Percentiles rank a stretch among this genome's conserved stretches.
phyloP scores from a whole-genome alignment of 2,113 vertebrate species.

The Nyctibius bracteatus region DNA sequence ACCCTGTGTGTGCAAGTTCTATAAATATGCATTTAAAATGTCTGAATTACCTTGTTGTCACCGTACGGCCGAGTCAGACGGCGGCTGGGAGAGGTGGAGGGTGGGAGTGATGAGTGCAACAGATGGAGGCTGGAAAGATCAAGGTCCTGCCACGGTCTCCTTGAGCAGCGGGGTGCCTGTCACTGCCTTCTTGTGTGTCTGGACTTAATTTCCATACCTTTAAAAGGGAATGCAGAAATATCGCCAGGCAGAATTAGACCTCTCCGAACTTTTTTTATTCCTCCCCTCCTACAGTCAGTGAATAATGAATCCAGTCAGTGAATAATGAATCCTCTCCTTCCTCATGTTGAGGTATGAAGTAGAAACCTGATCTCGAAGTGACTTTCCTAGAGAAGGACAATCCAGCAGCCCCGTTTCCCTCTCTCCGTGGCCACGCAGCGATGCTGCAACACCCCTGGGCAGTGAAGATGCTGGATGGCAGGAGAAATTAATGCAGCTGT shows the following conservation, averaged over 20 bases:
- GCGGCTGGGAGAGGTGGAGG: background rate
- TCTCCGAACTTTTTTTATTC: background rate
- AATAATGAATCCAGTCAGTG: background rate
- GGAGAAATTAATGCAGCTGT: background rate
- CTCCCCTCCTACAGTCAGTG: background rate
- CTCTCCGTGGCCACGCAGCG: background rate
- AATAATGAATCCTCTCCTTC: background rate
- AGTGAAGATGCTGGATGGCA: background rate
- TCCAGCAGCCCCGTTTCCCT: fast-evolving
- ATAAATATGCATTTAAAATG: background rate
- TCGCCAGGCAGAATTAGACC: background rate
- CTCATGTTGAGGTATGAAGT: background rate
- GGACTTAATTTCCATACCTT: background rate
- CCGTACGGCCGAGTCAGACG: fast-evolving
- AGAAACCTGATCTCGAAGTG: background rate
- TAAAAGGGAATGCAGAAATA: background rate
- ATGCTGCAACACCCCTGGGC: background rate
- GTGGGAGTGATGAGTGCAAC: background rate
- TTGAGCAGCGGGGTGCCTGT: background rate
- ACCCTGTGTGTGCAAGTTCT: background rate
- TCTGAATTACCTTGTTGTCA: background rate
- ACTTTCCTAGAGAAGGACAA: background rate
- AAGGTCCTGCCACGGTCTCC: background rate
- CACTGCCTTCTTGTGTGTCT: background rate
- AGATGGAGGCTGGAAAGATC: conserved; percentile 11